Evolutionary conservation across 2,113 vertebrate species (phyloP), one percentile per base, ranked within the genome.

Genomic region (Acanthisitta chloris): DNA sequence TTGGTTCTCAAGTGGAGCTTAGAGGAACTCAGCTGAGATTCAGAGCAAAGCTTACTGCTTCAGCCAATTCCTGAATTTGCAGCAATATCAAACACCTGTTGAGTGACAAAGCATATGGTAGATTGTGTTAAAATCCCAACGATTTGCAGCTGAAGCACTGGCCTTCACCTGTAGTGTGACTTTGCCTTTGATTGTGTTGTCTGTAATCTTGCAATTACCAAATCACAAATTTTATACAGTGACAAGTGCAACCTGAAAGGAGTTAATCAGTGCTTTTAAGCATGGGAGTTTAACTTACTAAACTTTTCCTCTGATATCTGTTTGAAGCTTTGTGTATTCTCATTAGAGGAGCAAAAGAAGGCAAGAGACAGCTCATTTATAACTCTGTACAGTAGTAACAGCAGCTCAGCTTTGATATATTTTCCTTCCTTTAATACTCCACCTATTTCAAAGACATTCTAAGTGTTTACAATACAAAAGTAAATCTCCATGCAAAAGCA

Each of bases 211-310:
- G 89, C 81, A 72, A 65, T 65, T 80, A 87, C 31, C n/a, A 51
- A 80, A 88, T 78, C 43, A 74, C 49, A 73, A 80, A 79, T 88
- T 83, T 95, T 95, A 88, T 51, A 28, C 65, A 78, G 21, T 64
- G 77, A 66, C 79, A 70, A 40, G 11, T 59, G 31, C n/a, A 90
- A 48, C 33, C 79, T 94, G 82, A 82, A 65, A 91, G 51, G 45
- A 96, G 33, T 92, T 36, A 42, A 92, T 76, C 40, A 54, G 59
- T 73, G 38, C 67, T 97, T 95, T 84, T 71, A 91, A 83, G 70
- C 36, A 81, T 6, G 40, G 5, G 34, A 52, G 11, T 83, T 74
- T 71, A 95, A 80, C 45, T 87, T 58, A 81, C 33, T 87, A 86
- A 92, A 83, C 24, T 16, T 45, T 29, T 93, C 61, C 67, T 78